Percentiles rank a stretch among this genome's conserved stretches.
Conservation (phyloP, 2,888 invertebrate species). For the Emmelina monodactyla region DNA sequence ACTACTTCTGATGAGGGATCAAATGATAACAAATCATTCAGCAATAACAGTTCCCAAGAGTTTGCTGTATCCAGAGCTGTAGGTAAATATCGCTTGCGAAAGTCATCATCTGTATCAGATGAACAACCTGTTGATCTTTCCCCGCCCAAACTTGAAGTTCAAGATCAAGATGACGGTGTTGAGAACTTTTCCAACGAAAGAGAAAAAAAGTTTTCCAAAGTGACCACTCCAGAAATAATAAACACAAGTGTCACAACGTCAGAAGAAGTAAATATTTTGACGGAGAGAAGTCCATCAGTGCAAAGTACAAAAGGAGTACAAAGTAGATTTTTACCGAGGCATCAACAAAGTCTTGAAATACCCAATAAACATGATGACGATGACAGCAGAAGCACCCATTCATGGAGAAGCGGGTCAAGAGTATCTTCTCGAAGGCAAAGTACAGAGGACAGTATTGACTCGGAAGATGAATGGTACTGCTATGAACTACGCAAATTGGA, state of each 20-base stretch:
- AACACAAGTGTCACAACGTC: constrained; percentile 33
- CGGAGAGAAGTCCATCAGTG: constrained; percentile 73
- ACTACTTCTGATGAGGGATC: constrained; percentile 67
- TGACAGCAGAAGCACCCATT: constrained; percentile 86
- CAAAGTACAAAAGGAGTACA: constrained; percentile 66
- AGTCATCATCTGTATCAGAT: constrained; percentile 75
- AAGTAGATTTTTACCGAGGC: constrained; percentile 70
- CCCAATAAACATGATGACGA: constrained; percentile 82
- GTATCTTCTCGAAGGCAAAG: constrained; percentile 88
- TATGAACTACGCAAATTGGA: constrained; percentile 87
- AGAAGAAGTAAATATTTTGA: constrained; percentile 56
- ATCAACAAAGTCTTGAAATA: constrained; percentile 82
- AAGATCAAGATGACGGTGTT: constrained; percentile 26
- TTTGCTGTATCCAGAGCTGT: constrained; percentile 84
- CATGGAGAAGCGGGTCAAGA: constrained; percentile 84
- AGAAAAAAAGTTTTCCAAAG: constrained; percentile 36
- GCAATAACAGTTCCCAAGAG: constrained; percentile 77
- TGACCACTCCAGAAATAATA: constrained; percentile 46
- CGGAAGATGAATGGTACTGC: constrained; percentile 93
- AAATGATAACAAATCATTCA: constrained; percentile 61
- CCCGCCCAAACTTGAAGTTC: constrained; percentile 38
- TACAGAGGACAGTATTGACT: constrained; percentile 92
- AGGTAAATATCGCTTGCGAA: constrained; percentile 79
- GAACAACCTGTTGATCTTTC: constrained; percentile 68
- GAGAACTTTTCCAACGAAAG: constrained; percentile 29